These are phyloP conservation scores for Blennius ocellaris DNA, from an alignment of 2,113 vertebrate genomes.

Conservation along the genomic window DNA sequence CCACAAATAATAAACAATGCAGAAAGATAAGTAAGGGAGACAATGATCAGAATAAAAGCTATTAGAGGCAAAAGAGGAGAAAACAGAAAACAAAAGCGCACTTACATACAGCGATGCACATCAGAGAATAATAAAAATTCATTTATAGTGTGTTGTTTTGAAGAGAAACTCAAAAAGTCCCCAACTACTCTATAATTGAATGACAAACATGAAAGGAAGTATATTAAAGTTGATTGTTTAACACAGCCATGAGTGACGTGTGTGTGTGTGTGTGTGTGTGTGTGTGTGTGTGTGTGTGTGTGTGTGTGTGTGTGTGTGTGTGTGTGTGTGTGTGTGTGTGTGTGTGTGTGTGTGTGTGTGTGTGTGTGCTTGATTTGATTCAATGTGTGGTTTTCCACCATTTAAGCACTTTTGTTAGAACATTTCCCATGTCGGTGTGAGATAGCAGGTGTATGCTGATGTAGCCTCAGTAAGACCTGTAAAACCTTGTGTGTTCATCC, in stretches of 20 bases:
- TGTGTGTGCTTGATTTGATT: no score
- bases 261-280: no score
- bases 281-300: not conserved
- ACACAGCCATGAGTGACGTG: not conserved
- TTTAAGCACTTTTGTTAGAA: not conserved
- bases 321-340: no score
- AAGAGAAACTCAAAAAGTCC: not conserved
- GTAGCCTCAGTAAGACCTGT: not conserved
- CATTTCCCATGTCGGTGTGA: not conserved
- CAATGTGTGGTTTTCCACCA: not conserved
- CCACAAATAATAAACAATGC: constrained; percentile 1
- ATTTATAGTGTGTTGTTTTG: constrained; percentile 1
- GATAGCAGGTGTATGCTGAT: not conserved
- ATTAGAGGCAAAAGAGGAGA: constrained; percentile 15
- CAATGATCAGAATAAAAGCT: constrained; percentile 14
- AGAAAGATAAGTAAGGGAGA: constrained; percentile 16
- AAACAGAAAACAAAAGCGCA: not conserved
- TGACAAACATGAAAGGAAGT: not conserved
- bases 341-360: not conserved
- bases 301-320: not conserved
- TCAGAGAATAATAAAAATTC: not conserved
- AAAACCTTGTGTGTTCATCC: constrained; percentile 1
- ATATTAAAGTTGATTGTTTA: constrained; percentile 1
- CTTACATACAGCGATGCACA: not conserved
- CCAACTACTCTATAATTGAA: not conserved